Percentiles rank a stretch among this genome's conserved stretches.
Evolutionary conservation across 2,113 vertebrate species (phyloP).

Genomic region (Pluvianellus socialis): DNA sequence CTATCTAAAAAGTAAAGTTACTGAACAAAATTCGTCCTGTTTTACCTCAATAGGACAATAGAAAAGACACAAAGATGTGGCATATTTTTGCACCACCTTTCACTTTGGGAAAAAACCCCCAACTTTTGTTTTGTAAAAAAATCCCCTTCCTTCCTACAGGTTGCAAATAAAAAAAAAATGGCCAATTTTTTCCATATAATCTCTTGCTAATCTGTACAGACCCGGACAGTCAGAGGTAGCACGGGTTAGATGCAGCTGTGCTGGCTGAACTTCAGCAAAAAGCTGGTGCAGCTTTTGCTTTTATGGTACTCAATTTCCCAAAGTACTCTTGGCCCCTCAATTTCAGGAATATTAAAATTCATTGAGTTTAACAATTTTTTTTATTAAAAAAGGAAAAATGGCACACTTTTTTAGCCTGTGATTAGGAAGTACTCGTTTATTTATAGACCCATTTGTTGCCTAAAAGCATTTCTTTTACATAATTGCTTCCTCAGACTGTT

Average conservation of each 20-base stretch:
- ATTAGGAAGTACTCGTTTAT: constrained; percentile 67
- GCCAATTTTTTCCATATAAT: neutral
- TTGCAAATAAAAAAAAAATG: neutral
- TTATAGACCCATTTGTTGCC: constrained; percentile 69
- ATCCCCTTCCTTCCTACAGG: neutral
- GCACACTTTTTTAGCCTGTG: constrained; percentile 9
- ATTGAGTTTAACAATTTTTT: constrained; percentile 35
- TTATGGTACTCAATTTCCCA: neutral
- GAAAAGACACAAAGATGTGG: neutral
- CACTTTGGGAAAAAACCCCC: neutral
- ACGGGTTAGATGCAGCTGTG: neutral
- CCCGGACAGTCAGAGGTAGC: neutral
- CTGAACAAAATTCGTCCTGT: too few species aligned
- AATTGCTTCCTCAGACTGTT: constrained; percentile 69
- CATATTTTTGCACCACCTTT: neutral
- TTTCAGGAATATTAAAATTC: constrained; percentile 43
- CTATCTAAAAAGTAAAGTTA: too few species aligned
- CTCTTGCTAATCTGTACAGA: neutral
- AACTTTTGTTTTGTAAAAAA: neutral
- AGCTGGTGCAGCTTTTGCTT: neutral
- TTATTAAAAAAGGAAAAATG: constrained; percentile 40
- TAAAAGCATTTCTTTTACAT: constrained; percentile 63
- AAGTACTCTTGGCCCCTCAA: neutral
- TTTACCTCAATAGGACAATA: neutral
- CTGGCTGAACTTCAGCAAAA: neutral